Evolutionary conservation across 2,113 vertebrate species (phyloP).

Genomic region (Trichechus manatus): DNA sequence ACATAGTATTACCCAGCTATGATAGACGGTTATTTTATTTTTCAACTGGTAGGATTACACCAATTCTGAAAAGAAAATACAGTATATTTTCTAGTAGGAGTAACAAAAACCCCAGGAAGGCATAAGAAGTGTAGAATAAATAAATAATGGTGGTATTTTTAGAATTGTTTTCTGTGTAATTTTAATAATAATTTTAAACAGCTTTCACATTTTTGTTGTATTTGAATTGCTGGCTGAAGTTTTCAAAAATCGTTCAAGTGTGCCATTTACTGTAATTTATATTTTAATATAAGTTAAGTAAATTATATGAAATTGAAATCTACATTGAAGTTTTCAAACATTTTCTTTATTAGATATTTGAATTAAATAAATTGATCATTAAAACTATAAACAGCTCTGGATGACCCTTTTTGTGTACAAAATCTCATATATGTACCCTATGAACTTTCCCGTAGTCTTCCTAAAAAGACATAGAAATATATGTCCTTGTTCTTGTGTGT

Average conservation of each 20-base stretch:
- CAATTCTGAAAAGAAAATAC: too few species aligned
- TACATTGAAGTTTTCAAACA: neutral
- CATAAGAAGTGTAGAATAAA: neutral
- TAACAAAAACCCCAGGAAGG: neutral
- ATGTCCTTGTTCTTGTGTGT: neutral
- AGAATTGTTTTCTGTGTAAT: neutral
- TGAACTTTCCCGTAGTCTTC: neutral
- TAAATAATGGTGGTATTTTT: neutral
- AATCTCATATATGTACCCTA: neutral
- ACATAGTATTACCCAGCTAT: neutral
- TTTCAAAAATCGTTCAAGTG: neutral
- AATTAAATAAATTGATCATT: neutral
- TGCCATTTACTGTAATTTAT: neutral
- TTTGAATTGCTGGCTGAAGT: neutral
- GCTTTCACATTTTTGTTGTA: neutral
- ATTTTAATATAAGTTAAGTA: neutral
- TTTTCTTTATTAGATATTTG: neutral
- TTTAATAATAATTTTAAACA: neutral
- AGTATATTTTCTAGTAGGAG: neutral
- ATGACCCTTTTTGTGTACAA: neutral
- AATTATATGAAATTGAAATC: neutral
- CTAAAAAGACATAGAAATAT: neutral
- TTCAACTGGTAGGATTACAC: neutral
- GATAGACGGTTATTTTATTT: neutral
- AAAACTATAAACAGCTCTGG: neutral